These are phyloP conservation scores for Diceros bicornis DNA, from an alignment of 2,797 vertebrate species.

Conservation along the genomic window DNA sequence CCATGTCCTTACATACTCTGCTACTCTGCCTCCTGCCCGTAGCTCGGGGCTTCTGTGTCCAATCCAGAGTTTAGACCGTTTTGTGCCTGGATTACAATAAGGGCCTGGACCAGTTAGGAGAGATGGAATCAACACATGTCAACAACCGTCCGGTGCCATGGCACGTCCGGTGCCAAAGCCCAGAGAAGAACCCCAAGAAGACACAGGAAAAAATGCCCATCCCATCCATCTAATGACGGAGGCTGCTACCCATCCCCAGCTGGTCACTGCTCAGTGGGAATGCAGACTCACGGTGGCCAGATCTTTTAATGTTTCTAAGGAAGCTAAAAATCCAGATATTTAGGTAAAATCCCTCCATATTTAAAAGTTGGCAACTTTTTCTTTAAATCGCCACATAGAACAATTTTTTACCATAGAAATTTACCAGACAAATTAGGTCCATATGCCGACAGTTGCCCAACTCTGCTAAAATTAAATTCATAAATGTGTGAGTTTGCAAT, in stretches of 20 bases:
- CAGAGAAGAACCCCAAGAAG: background rate
- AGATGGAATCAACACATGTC: background rate
- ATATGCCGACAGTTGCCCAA: background rate
- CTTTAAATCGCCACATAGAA: background rate
- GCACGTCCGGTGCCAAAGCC: background rate
- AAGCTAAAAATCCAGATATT: background rate
- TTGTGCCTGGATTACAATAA: background rate
- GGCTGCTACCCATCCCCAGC: fast-evolving
- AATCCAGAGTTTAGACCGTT: background rate
- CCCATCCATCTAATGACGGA: fast-evolving
- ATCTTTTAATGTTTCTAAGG: background rate
- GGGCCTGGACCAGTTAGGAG: background rate
- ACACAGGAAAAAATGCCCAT: background rate
- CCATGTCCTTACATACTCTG: fast-evolving
- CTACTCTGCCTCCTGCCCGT: background rate
- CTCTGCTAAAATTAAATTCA: background rate
- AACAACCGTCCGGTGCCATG: background rate
- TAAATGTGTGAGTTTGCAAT: background rate
- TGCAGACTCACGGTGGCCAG: fast-evolving
- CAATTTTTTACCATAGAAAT: background rate
- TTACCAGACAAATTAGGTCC: background rate
- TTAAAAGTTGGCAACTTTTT: background rate
- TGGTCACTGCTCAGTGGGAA: background rate
- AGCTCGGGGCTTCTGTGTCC: background rate
- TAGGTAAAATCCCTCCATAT: background rate